Evolutionary conservation across 2,888 invertebrate genomes (phyloP).

Genomic region (Leucozona laternaria): DNA sequence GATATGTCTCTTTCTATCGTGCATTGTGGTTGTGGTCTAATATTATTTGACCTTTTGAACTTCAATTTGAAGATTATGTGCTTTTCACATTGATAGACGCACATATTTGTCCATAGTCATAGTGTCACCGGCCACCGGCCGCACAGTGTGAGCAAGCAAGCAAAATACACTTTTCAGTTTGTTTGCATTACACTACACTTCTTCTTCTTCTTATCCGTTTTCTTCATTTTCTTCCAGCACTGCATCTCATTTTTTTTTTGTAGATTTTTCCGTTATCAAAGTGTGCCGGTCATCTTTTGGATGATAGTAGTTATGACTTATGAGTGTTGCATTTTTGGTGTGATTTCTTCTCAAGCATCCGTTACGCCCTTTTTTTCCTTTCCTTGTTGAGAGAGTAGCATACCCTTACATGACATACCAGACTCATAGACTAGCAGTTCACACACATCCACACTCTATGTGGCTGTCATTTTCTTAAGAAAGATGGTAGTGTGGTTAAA

Average conservation of each 20-base stretch:
- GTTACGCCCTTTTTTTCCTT: slow-evolving; percentile 56
- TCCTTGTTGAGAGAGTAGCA: slow-evolving; percentile 22
- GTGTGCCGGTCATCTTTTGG: slow-evolving; percentile 16
- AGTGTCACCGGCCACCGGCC: not conserved
- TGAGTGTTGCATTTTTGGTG: slow-evolving; percentile 48
- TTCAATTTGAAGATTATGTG: slow-evolving; percentile 44
- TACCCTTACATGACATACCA: slow-evolving; percentile 39
- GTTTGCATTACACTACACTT: slow-evolving; percentile 50
- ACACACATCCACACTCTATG: not conserved
- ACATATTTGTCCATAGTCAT: slow-evolving; percentile 20
- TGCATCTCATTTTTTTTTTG: slow-evolving; percentile 52
- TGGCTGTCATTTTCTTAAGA: not conserved
- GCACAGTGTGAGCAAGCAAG: not conserved
- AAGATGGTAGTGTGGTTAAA: slow-evolving; percentile 46
- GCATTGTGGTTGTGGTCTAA: no score
- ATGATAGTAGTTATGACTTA: slow-evolving; percentile 30
- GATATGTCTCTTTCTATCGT: not conserved
- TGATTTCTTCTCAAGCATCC: slow-evolving; percentile 42
- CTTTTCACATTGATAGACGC: slow-evolving; percentile 32
- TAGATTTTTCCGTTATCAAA: slow-evolving; percentile 8
- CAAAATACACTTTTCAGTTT: slow-evolving; percentile 6
- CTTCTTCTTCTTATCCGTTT: slow-evolving; percentile 6
- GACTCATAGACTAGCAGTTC: not conserved
- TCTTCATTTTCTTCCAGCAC: slow-evolving; percentile 8
- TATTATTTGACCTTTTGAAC: slow-evolving; percentile 70